These are phyloP conservation scores for Temnothorax rugatulus DNA, from an alignment of 2,888 invertebrate genomes.

Conservation along the genomic window DNA sequence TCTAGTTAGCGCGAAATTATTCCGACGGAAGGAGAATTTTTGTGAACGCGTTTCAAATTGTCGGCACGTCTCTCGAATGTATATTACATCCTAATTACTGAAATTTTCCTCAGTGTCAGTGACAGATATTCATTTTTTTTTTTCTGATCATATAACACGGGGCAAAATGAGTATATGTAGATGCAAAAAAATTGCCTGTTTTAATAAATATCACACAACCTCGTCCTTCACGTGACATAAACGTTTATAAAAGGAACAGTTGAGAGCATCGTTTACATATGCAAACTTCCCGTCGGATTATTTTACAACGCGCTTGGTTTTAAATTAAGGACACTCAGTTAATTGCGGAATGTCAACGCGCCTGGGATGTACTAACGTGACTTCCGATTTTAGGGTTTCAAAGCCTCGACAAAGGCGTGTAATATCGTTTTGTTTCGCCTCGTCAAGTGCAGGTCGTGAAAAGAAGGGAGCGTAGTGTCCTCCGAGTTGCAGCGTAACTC, in stretches of 20 bases:
- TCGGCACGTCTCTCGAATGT: background rate
- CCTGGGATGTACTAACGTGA: slow-evolving; percentile 26
- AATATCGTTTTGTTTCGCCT: slow-evolving; percentile 55
- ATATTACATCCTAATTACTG: background rate
- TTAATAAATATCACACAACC: background rate
- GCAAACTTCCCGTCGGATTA: slow-evolving; percentile 6
- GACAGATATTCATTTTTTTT: background rate
- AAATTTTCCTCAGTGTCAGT: background rate
- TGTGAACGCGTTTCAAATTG: background rate
- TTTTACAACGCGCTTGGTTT: background rate
- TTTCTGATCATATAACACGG: background rate
- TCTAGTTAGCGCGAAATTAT: slow-evolving; percentile 39
- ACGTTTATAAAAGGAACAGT: background rate
- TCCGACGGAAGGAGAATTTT: background rate
- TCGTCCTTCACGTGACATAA: background rate
- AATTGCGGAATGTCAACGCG: slow-evolving; percentile 35
- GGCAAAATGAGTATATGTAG: background rate
- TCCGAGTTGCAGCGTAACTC: slow-evolving; percentile 62
- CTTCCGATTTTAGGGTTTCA: slow-evolving; percentile 31
- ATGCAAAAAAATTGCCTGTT: background rate
- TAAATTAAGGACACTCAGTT: slow-evolving; percentile 33
- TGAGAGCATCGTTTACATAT: background rate
- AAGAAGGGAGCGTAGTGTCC: slow-evolving; percentile 48
- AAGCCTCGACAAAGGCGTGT: slow-evolving; percentile 34
- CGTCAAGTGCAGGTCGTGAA: slow-evolving; percentile 40